Evolutionary conservation across 2,113 vertebrate species (phyloP), one percentile per base, ranked within the genome.

Genomic region (Prunella himalayana): DNA sequence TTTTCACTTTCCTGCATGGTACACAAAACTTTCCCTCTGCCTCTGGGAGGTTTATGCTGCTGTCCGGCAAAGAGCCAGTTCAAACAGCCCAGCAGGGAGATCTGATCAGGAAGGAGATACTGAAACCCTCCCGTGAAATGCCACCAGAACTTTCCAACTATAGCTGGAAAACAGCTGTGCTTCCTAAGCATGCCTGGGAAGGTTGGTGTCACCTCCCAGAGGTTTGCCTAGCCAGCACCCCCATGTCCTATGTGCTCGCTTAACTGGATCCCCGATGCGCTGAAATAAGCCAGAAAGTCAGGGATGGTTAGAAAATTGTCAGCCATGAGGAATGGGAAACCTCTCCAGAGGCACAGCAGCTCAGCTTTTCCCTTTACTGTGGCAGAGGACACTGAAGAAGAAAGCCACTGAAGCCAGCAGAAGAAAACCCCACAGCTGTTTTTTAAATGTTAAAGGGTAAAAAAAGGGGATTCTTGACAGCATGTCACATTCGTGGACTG

Each of bases 1-100:
- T 50, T 87, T 87, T 82, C 42, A 50, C 54, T 94, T 77, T 85
- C 84, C 87, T 82, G 30, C 66, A 42, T 0, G 0, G 18, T 60
- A 56, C 73, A 92, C 24, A 44, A 33, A 85, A 69, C 37, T 23
- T 47, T 75, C 73, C 49, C 20, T 79, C 44, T 68, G 50, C 50
- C 79, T 90, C 65, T 4, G 2, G 35, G 69, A 94, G 45, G 81
- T 33, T 89, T 54, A 7, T 18, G 63, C 87, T 85, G 82, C 93
- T 73, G 66, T 76, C 70, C 12, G 70, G 87, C 87, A 73, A 79
- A 45, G 11, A 54, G 93, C 93, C 93, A 89, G 66, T 22, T 72
- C 86, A 88, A 95, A 89, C 63, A 90, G 54, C 63, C 42, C 19
- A 8, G 41, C 27, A 24, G 45, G 63, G 84, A 96, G 91, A 72